phyloP scores from a whole-genome alignment of 2,797 vertebrate genomes.

The Varecia variegata region DNA sequence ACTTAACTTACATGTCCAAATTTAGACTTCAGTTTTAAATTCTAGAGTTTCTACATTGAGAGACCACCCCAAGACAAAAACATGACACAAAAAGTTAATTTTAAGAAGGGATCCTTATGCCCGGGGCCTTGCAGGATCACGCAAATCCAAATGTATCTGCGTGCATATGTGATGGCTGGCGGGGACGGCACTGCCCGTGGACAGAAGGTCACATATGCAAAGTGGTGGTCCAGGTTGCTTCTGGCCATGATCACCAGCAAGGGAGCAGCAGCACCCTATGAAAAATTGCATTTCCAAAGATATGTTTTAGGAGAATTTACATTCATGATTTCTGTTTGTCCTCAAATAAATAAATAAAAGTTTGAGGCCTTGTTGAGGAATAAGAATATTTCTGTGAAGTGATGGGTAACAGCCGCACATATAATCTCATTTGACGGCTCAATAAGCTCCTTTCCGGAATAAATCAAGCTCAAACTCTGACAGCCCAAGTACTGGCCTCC shows the following conservation, averaged over 20 bases:
- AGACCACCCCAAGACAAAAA: background rate
- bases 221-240: background rate
- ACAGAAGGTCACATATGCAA: background rate
- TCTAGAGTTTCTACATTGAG: background rate
- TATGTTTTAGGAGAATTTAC: conserved; percentile 31
- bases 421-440: conserved; percentile 64
- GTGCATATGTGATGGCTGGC: background rate
- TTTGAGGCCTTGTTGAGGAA: background rate
- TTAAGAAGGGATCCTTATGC: background rate
- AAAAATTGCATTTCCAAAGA: conserved; percentile 34
- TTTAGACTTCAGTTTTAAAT: conserved; percentile 7
- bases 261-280: background rate
- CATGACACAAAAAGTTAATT: background rate
- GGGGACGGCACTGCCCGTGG: too few relatives aligned
- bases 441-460: conserved; percentile 38
- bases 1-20: background rate
- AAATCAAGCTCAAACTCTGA: conserved; percentile 42
- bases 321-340: conserved; percentile 32
- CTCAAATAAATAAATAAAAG: conserved; percentile 46
- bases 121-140: background rate
- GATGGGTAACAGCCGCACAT: conserved; percentile 37
- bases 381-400: conserved; percentile 54
- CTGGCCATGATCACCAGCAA: background rate
- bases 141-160: background rate
- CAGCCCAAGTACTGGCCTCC: background rate